Evolutionary conservation across 2,797 vertebrate genomes (phyloP).

Genomic region (Todus mexicanus): DNA sequence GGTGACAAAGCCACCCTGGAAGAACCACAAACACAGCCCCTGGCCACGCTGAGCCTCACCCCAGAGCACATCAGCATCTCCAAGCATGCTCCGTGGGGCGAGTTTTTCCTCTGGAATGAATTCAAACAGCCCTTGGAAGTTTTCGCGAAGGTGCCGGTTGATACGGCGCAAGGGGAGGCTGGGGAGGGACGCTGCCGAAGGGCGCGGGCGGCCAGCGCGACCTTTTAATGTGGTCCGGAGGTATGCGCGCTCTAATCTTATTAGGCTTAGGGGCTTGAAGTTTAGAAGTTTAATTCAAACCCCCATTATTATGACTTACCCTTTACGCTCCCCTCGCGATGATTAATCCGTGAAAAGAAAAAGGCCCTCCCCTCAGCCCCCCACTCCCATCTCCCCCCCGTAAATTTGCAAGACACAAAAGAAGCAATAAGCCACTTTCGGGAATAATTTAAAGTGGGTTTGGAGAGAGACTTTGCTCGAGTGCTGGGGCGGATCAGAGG

Average conservation of each 20-base stretch:
- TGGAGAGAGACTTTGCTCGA: neutral
- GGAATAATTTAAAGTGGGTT: neutral
- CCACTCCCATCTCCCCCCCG: neutral
- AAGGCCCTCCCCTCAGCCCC: neutral
- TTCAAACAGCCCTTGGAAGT: neutral
- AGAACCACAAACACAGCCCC: neutral
- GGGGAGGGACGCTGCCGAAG: neutral
- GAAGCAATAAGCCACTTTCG: neutral
- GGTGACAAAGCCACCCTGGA: neutral
- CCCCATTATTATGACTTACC: neutral
- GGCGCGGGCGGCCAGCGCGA: neutral
- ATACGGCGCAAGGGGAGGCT: neutral
- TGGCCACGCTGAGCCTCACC: neutral
- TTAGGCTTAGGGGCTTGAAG: neutral
- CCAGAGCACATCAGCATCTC: neutral
- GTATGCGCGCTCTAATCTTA: neutral
- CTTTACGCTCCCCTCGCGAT: neutral
- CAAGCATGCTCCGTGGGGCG: neutral
- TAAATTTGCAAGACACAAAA: neutral
- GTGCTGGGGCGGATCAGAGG: neutral
- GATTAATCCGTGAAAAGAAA: neutral
- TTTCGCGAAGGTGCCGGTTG: neutral
- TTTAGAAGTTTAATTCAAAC: constrained; percentile 23
- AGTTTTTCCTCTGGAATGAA: neutral
- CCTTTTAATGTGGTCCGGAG: neutral